Base-by-base conservation (phyloP, 23 tunicate genomes). In the Diplosoma virens region DNA sequence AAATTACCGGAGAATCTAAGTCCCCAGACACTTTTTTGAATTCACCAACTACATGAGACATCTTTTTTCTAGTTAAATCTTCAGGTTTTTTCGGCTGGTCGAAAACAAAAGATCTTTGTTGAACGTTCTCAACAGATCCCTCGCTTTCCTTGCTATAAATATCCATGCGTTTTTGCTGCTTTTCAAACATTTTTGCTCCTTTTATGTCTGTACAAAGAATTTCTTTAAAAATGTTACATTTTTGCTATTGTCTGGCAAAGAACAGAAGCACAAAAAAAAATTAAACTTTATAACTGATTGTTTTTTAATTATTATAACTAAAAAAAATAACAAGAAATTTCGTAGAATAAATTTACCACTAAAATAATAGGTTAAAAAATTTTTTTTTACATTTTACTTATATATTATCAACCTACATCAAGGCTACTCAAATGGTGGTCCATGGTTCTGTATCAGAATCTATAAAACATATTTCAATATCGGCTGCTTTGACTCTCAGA, bases 131-230 rank as follows among this genome's bases (percentile, higher is more conserved):
- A 11, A 29, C 78, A 25, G 55, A 33, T 5, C 86, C 97, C 25
- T 79, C 67, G 73, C 82, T 50, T 58, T 90, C 97, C 58, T 65
- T 80, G 20, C 92, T 92, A 64, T 67, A 92, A 18, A 34, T 37
- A 20, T 92, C 76, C 97, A 92, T 92, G 48, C 97, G 70, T 59
- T 81, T 68, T 48, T 80, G 87, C 58, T 92, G 97, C 58, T 85
- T 92, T 45, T 81, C 92, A 35, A 85, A 92, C 86, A 92, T 92
- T 59, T 66, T 76, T 9, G 92, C 91, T 1, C 97, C 97, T 69
- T 85, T 92, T 30, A n/a, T n/a, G n/a, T 86, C 94, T 67, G 58
- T 74, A n/a, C n/a, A n/a, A n/a, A n/a, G n/a, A n/a, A n/a, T n/a
- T n/a, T n/a, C n/a, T n/a, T n/a, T n/a, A n/a, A n/a, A n/a, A n/a